Percentiles rank a stretch among this genome's conserved stretches.
Conservation (phyloP, 2,797 vertebrate genomes). For the Amazona ochrocephala region DNA sequence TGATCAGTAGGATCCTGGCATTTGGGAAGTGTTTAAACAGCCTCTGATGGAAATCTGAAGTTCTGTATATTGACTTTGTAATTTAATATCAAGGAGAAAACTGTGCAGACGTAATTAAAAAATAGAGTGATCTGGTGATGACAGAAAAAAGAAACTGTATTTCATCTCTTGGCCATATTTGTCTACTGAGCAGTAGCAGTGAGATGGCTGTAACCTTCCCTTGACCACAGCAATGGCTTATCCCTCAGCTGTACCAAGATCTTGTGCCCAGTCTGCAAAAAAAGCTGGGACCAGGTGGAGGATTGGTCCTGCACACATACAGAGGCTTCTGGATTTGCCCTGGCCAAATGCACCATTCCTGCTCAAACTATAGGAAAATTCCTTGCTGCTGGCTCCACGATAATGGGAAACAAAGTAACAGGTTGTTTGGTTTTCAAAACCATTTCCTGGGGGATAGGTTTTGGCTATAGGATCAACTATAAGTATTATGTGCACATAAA, state of each 20-base stretch:
- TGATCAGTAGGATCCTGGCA: not conserved
- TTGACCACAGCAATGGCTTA: not conserved
- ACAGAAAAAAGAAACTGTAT: not conserved
- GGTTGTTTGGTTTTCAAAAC: not conserved
- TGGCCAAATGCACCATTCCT: not conserved
- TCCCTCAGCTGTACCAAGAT: not conserved
- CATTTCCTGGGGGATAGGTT: not conserved
- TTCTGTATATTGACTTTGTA: not conserved
- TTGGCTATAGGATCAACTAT: not conserved
- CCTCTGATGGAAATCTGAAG: not conserved
- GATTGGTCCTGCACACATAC: not conserved
- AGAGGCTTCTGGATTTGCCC: not conserved
- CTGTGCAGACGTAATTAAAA: rapidly evolving
- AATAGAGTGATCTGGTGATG: not conserved
- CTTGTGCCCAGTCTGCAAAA: not conserved
- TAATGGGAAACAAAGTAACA: rapidly evolving
- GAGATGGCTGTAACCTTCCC: not conserved
- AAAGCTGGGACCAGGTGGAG: not conserved
- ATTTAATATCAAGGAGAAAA: not conserved
- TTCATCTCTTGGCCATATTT: not conserved
- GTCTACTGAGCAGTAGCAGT: not conserved
- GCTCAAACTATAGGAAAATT: not conserved
- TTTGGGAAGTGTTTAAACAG: not conserved
- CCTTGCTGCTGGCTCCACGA: not conserved
- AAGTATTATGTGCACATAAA: not conserved